Base-by-base conservation (phyloP, 2,888 invertebrate genomes). In the Agrochola litura region DNA sequence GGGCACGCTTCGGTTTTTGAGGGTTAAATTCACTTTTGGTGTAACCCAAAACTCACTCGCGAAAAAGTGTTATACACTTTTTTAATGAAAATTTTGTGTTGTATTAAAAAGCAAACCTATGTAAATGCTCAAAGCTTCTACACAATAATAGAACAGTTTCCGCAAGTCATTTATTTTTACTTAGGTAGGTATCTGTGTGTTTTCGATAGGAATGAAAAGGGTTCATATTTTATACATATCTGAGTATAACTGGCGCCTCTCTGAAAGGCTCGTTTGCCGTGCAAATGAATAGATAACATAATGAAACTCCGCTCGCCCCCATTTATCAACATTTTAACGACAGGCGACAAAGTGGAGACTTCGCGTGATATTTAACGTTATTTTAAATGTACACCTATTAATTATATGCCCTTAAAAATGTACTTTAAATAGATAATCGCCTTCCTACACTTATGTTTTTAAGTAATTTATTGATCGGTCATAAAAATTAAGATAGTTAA, bases 271-370 rank as follows among this genome's bases (percentile, higher is more conserved):
- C 86, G 81, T 84, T 83, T 73, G 69, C 64, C 52, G 77, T 81
- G 82, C 71, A 84, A 88, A 89, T 90, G 88, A 88, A 90, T 85
- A 89, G 89, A 88, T 88, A 84, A 78, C 81, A 77, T 83, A 89
- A 90, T 91, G 82, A 89, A 89, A 90, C 87, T 86, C 89, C 82
- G 52, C 64, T 72, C 71, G 71, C 63, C 76, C 77, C 74, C 86
- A 89, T 92, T 90, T 87, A 87, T 90, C 88, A 89, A 86, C 79
- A 88, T 90, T 90, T 88, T 83, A 86, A 86, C 76, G 84, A 72
- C 83, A 80, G 68, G 69, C 83, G 86, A 89, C 89, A 84, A 90
- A 90, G 76, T 86, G 82, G 79, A 74, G 82, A 82, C 83, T 74
- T 73, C 49, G 52, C 41, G 56, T 77, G 73, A 85, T 81, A 76